These are phyloP conservation scores for Chaetorhynchus papuensis DNA, from an alignment of 2,113 vertebrate genomes.

Conservation along the genomic window DNA sequence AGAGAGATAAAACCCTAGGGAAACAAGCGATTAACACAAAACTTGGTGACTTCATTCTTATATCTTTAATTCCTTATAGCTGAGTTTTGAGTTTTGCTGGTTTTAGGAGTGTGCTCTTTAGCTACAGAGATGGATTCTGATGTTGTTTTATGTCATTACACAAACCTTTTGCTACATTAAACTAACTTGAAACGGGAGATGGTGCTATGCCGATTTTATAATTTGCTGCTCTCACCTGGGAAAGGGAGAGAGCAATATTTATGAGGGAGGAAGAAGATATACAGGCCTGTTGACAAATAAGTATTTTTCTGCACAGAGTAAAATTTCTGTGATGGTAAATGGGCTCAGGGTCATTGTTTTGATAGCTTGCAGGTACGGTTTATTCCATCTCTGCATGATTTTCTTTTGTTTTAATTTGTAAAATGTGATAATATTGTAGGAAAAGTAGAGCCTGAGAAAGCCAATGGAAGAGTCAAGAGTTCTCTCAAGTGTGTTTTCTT, in stretches of 20 bases:
- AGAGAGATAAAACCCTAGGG: neutral
- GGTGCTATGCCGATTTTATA: neutral
- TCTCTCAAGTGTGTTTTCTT: neutral
- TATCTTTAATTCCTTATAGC: neutral
- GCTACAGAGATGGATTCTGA: neutral
- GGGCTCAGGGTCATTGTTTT: neutral
- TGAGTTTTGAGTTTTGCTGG: neutral
- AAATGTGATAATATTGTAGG: neutral
- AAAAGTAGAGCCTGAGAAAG: neutral
- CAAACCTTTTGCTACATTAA: neutral
- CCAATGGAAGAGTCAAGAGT: neutral
- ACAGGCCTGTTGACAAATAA: neutral
- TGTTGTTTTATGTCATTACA: neutral
- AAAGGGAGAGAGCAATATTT: neutral
- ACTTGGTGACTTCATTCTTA: neutral
- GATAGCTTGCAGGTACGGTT: neutral
- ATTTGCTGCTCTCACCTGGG: neutral
- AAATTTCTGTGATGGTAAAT: neutral
- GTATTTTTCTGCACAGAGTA: neutral
- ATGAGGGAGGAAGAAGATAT: neutral
- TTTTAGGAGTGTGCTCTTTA: neutral
- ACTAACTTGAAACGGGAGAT: neutral
- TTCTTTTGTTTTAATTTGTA: neutral
- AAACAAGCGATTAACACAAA: neutral
- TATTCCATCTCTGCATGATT: neutral